Evolutionary conservation across 2,113 vertebrate species (phyloP).

Genomic region (Sylvilagus bachmani): DNA sequence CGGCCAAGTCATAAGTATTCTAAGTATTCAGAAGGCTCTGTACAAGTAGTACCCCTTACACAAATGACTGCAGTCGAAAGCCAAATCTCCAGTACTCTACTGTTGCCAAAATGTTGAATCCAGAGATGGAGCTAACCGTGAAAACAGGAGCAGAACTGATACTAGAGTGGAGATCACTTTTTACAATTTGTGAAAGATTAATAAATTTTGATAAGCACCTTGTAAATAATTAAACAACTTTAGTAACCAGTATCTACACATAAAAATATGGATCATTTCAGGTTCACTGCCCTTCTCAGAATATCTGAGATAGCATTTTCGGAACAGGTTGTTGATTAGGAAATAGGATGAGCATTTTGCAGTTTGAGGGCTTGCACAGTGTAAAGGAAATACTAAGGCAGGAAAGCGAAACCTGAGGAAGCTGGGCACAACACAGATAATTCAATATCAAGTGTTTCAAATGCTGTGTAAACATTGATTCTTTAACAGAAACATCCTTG

Average conservation of each 20-base stretch:
- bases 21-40: not conserved
- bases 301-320: not conserved
- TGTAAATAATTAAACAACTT: slow-evolving; percentile 1
- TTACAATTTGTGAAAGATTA: not conserved
- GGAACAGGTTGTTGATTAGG: not conserved
- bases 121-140: not conserved
- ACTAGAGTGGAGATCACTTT: not conserved
- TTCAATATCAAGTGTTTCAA: not conserved
- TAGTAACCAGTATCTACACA: not conserved
- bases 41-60: not conserved
- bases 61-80: not conserved
- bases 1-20: too few species aligned
- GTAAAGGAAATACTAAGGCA: not conserved
- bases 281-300: not conserved
- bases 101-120: not conserved
- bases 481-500: not conserved
- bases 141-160: not conserved
- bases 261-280: not conserved
- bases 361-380: not conserved
- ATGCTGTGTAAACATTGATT: not conserved
- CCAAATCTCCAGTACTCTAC: not conserved
- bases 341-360: not conserved
- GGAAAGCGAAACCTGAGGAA: slow-evolving; percentile 15
- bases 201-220: not conserved
- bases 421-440: not conserved